Conservation (phyloP, 1,140 invertebrate genomes). For the Lethocerus indicus region DNA sequence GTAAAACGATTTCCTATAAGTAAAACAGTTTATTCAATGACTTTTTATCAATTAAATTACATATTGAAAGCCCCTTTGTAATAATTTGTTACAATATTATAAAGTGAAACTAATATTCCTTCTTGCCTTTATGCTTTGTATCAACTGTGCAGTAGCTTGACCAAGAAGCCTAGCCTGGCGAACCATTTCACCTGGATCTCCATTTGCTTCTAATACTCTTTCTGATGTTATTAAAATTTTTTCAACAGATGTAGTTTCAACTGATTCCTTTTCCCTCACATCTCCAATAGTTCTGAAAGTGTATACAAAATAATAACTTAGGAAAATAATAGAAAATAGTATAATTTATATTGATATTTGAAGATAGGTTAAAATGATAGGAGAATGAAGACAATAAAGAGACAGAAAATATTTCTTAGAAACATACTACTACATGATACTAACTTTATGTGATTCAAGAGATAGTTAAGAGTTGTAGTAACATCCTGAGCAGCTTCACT, state of each 20-base stretch:
- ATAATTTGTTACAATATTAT: too few species aligned
- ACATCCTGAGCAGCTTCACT: constrained; percentile 74
- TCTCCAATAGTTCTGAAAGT: constrained; percentile 22
- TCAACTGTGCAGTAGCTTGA: constrained; percentile 80
- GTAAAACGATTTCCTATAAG: too few species aligned
- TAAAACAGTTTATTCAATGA: too few species aligned
- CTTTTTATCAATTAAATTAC: too few species aligned
- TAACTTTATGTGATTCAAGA: constrained; percentile 76
- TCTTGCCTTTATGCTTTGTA: constrained; percentile 77
- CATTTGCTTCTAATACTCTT: constrained; percentile 62
- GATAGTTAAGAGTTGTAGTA: constrained; percentile 71
- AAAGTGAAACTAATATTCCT: too few species aligned
- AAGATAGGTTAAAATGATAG: neutral
- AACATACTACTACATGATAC: constrained; percentile 11
- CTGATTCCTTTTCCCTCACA: constrained; percentile 29
- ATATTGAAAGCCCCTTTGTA: too few species aligned
- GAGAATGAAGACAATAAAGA: neutral
- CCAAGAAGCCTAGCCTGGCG: constrained; percentile 81
- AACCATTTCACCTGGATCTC: constrained; percentile 86
- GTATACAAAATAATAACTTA: neutral
- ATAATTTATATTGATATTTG: neutral
- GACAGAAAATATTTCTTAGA: neutral
- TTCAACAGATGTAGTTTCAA: constrained; percentile 71
- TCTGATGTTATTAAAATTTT: constrained; percentile 83
- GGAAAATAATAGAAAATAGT: neutral